phyloP scores from a whole-genome alignment of 2,113 vertebrate species.

The Calypte anna region DNA sequence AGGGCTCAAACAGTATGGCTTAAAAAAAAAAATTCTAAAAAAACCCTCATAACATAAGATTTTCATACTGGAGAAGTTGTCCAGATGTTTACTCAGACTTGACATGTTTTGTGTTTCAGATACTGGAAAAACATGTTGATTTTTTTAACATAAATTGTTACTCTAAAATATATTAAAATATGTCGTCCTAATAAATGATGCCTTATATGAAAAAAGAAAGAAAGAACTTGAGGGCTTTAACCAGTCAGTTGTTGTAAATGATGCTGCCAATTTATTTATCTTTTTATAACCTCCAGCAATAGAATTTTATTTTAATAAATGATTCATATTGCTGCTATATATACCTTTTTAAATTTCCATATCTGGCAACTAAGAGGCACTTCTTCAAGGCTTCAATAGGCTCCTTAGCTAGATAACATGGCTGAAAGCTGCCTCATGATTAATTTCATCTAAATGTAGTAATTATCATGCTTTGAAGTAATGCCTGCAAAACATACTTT shows the following conservation, averaged over 20 bases:
- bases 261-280: slow-evolving; percentile 58
- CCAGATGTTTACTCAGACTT: background rate
- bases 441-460: slow-evolving; percentile 76
- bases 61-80: background rate
- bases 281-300: slow-evolving; percentile 70
- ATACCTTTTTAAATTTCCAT: slow-evolving; percentile 71
- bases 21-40: background rate
- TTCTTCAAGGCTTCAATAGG: slow-evolving; percentile 64
- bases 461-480: slow-evolving; percentile 76
- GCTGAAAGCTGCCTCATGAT: slow-evolving; percentile 73
- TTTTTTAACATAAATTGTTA: background rate
- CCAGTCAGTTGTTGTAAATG: slow-evolving; percentile 61
- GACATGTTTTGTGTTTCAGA: background rate
- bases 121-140: background rate
- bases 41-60: background rate
- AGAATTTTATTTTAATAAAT: slow-evolving; percentile 78
- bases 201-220: background rate
- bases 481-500: slow-evolving; percentile 67
- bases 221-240: slow-evolving; percentile 16
- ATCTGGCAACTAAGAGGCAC: slow-evolving; percentile 64
- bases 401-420: slow-evolving; percentile 61
- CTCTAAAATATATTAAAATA: background rate
- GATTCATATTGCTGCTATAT: slow-evolving; percentile 68
- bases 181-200: background rate
- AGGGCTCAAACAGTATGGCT: background rate